Base-by-base conservation (phyloP, 1,140 invertebrate genomes). In the Leptopilina clavipes region DNA sequence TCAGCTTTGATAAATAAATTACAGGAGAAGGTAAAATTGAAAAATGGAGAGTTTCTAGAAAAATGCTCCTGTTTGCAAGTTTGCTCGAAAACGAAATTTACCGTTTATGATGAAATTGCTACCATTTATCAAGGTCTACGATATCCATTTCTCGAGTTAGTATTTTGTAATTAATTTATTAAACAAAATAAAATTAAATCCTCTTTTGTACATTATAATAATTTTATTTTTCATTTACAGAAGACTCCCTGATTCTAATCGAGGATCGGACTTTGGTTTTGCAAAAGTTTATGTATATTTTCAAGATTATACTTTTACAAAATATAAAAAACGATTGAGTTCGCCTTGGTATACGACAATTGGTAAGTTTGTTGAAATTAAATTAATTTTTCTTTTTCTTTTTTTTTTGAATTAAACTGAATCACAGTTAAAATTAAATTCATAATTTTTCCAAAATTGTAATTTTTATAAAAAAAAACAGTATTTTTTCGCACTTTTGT, bases 261-360 rank as follows among this genome's bases (percentile, higher is more conserved):
- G 3, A 18, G 22, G 12, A 11, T 14, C 5, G 5, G 6, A 12
- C 8, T 65, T 65, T 12, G 25, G n/a, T 65, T n/a, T 3, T 65
- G 25, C 59, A 14, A 65, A 65, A 65, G 7, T 31, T 31, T n/a
- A n/a, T 12, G 3, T 65, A 0, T 65, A 65, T 65, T 65, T 65
- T 31, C 25, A 37, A 65, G 59, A 65, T 65, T 65, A 65, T n/a
- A 65, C 59, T n/a, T 65, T 65, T 14, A n/a, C n/a, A 8, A 65
- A 65, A 37, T 65, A 37, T n/a, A 65, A 31, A n/a, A 65, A 22
- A 14, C 11, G 59, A 65, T 31, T 65, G 3, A 65, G 12, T n/a
- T 31, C 59, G 6, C 14, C 59, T 14, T 65, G 59, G 59, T 31
- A 65, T 1, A 14, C 22, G 6, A 31, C 22, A 1, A 65, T 65